These are phyloP conservation scores for Tridacna crocea DNA, from an alignment of 2,888 invertebrate genomes.

Conservation along the genomic window DNA sequence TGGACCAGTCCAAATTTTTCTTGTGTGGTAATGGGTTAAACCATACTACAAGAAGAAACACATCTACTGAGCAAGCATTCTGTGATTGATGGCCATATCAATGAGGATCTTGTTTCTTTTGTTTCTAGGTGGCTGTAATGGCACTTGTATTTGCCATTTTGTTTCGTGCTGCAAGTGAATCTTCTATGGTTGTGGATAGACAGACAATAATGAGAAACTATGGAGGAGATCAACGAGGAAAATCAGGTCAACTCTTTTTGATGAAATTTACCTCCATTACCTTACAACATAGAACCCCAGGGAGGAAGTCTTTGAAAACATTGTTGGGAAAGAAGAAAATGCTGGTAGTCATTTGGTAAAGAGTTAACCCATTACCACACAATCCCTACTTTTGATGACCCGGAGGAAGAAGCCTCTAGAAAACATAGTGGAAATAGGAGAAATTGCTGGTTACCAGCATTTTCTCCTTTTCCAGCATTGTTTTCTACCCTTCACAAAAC, in stretches of 20 bases:
- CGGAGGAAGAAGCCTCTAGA: background rate
- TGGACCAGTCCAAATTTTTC: too few species aligned
- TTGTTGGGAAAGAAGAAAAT: conserved; percentile 1
- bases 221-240: conserved; percentile 39
- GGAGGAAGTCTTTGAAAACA: background rate
- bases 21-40: conserved; percentile 4
- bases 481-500: background rate
- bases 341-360: too few species aligned
- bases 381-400: too few species aligned
- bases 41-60: too few species aligned
- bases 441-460: background rate
- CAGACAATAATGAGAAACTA: conserved; percentile 62
- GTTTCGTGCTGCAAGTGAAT: conserved; percentile 53
- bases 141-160: conserved; percentile 63
- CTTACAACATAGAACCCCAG: background rate
- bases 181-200: conserved; percentile 46
- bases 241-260: conserved; percentile 37
- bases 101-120: background rate
- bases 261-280: too few species aligned
- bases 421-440: background rate
- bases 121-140: conserved; percentile 62
- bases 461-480: conserved; percentile 4
- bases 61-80: too few species aligned
- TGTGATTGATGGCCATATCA: too few species aligned
- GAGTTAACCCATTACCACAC: too few species aligned